A percentile compares a stretch with the other conserved stretches of the same genome.
These are phyloP conservation scores for Microcebus ravelobensis DNA, from an alignment of 2,113 vertebrate species.

Conservation along the genomic window DNA sequence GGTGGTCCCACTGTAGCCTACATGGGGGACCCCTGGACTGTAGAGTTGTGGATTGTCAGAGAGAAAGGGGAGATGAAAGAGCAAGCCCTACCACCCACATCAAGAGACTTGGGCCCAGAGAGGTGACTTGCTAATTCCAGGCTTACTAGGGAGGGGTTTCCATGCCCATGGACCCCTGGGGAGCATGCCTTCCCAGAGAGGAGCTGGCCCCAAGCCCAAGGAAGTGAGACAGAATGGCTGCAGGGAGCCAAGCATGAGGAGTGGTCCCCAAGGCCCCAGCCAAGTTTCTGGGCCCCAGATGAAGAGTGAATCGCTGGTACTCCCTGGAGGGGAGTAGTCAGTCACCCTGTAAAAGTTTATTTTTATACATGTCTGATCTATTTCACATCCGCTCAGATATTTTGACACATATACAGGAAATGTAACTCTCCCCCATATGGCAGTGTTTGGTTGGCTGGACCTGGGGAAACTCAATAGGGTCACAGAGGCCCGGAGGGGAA, in stretches of 20 bases:
- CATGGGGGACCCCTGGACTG: not conserved
- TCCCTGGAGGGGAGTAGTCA: conserved; percentile 73
- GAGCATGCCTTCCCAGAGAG: not conserved
- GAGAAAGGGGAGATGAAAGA: not conserved
- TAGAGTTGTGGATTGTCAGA: not conserved
- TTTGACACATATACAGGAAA: conserved; percentile 81
- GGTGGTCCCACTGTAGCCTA: not conserved
- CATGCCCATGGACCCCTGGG: not conserved
- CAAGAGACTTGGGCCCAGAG: not conserved
- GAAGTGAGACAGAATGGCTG: not conserved
- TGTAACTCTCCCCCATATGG: conserved; percentile 75
- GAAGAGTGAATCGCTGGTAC: conserved; percentile 66
- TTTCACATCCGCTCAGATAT: conserved; percentile 80
- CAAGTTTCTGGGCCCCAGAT: conserved; percentile 80
- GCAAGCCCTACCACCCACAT: not conserved
- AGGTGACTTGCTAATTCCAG: not conserved
- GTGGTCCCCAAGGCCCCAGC: conserved; percentile 45
- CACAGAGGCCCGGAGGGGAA: conserved; percentile 63
- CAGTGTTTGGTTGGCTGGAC: conserved; percentile 67
- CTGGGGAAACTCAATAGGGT: conserved; percentile 74
- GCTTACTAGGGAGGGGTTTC: not conserved
- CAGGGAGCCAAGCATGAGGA: not conserved
- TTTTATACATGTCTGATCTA: conserved; percentile 82
- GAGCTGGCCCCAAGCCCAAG: not conserved
- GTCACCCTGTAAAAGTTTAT: conserved; percentile 80